Evolutionary conservation across 2,888 invertebrate genomes (phyloP).

Genomic region (Teinopalpus imperialis): DNA sequence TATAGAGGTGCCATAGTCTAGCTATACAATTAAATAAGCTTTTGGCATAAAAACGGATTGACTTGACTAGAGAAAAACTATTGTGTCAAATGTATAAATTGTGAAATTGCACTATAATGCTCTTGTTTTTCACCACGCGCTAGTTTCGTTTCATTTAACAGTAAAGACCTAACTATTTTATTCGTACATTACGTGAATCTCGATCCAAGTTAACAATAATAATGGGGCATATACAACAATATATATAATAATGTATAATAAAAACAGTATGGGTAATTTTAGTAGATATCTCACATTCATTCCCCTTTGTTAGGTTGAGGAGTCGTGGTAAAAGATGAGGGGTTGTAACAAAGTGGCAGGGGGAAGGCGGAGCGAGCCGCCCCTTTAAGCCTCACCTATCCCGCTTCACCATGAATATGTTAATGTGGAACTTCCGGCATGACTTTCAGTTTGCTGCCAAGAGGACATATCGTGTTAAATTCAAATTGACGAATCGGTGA

Average conservation of each 20-base stretch:
- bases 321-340: constrained; percentile 39
- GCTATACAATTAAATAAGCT: too few relatives aligned
- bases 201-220: constrained; percentile 2
- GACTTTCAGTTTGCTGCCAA: constrained; percentile 29
- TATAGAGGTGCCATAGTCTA: too few relatives aligned
- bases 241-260: neutral
- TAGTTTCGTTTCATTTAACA: too few relatives aligned
- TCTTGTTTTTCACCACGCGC: too few relatives aligned
- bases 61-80: too few relatives aligned
- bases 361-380: constrained; percentile 49
- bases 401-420: constrained; percentile 52
- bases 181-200: too few relatives aligned
- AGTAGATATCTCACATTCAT: constrained; percentile 19
- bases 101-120: too few relatives aligned
- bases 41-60: too few relatives aligned
- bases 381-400: constrained; percentile 46
- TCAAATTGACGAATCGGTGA: constrained; percentile 1
- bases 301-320: constrained; percentile 40
- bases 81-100: too few relatives aligned
- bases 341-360: constrained; percentile 36
- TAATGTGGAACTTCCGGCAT: constrained; percentile 57
- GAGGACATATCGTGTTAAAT: constrained; percentile 17
- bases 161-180: too few relatives aligned
- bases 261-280: too few relatives aligned
- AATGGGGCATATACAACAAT: neutral